Evolutionary conservation across 2,113 vertebrate species (phyloP).

Genomic region (Tragelaphus buxtoni): DNA sequence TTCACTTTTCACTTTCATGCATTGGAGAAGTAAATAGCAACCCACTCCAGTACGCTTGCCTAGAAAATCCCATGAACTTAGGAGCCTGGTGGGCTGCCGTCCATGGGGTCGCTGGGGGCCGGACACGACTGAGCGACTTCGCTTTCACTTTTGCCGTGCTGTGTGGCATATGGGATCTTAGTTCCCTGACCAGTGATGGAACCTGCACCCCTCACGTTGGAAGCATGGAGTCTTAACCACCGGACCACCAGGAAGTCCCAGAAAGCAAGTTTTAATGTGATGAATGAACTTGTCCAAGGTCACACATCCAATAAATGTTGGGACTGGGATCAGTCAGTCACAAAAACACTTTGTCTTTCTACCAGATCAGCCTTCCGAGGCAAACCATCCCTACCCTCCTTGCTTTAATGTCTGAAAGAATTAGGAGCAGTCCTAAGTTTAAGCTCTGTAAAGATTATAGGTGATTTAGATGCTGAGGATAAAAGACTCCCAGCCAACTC

Average conservation of each 20-base stretch:
- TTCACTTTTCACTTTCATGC: no score
- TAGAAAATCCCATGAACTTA: rapidly evolving
- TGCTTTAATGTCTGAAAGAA: not conserved
- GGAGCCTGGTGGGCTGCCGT: no score
- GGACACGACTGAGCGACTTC: no score
- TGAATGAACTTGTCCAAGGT: not conserved
- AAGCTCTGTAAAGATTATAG: not conserved
- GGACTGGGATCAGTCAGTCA: not conserved
- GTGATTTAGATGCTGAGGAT: not conserved
- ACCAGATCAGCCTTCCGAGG: not conserved
- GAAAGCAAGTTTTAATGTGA: not conserved
- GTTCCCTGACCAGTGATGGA: not conserved
- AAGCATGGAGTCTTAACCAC: not conserved
- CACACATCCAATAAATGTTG: not conserved
- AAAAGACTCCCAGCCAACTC: not conserved
- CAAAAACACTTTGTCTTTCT: not conserved
- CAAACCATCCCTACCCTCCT: not conserved
- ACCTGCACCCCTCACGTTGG: not conserved
- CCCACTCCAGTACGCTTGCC: no score
- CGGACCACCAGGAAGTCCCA: not conserved
- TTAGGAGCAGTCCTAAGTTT: not conserved
- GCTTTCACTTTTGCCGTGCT: not conserved
- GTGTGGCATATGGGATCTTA: not conserved
- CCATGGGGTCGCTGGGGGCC: no score
- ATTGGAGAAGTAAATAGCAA: no score